Evolutionary conservation across 2,888 invertebrate genomes (phyloP).

Genomic region (Clostera curtula): DNA sequence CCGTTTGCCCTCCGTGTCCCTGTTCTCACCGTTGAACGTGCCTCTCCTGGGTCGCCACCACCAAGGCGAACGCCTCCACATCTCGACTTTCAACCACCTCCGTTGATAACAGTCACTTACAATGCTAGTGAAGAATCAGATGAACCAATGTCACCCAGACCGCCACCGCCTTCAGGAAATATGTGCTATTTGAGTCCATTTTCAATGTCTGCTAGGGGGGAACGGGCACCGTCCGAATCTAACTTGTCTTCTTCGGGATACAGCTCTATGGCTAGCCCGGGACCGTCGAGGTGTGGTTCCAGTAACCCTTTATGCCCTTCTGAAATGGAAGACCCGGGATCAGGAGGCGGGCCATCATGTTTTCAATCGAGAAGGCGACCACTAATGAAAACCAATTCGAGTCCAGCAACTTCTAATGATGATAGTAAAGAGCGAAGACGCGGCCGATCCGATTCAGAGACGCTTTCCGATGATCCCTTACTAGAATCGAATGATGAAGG

Average conservation of each 20-base stretch:
- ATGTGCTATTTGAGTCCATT: constrained; percentile 88
- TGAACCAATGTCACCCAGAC: constrained; percentile 79
- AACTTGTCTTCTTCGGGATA: constrained; percentile 90
- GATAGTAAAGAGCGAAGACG: constrained; percentile 70
- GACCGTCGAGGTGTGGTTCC: constrained; percentile 87
- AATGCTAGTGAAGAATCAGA: constrained; percentile 87
- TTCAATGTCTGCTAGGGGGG: constrained; percentile 81
- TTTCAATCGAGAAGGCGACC: constrained; percentile 75
- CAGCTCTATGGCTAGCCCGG: constrained; percentile 90
- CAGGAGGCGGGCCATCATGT: constrained; percentile 70
- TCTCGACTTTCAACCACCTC: constrained; percentile 80
- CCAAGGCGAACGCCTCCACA: constrained; percentile 77
- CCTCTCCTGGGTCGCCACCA: constrained; percentile 79
- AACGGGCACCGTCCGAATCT: constrained; percentile 86
- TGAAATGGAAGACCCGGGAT: constrained; percentile 83
- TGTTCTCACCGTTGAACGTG: constrained; percentile 78
- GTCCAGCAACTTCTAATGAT: constrained; percentile 57
- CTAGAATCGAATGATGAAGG: constrained; percentile 86
- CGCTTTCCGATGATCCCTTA: constrained; percentile 81
- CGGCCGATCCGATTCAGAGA: constrained; percentile 83
- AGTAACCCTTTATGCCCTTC: constrained; percentile 86
- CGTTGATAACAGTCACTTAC: constrained; percentile 83
- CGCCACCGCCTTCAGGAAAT: constrained; percentile 66
- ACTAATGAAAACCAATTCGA: constrained; percentile 76
- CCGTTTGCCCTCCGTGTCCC: constrained; percentile 77